Base-by-base conservation (phyloP, 1,140 invertebrate species). In the Drosophila eugracilis region DNA sequence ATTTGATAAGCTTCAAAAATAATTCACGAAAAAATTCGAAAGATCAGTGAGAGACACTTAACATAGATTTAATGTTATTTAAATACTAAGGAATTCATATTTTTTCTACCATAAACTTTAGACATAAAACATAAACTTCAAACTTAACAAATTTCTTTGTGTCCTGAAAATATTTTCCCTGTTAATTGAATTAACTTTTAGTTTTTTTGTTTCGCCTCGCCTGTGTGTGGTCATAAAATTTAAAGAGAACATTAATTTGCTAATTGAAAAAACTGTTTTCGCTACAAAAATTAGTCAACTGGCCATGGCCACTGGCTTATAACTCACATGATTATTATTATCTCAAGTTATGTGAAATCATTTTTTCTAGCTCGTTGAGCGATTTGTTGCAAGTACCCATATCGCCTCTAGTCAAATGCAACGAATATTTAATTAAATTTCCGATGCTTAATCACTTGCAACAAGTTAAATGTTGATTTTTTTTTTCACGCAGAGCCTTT, bases 401-500 rank as follows among this genome's bases (percentile, higher is more conserved):
- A n/a, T 21, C 4, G 6, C 52, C 41, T 28, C 24, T 49, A 50
- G 45, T 45, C 30, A 10, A 34, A 6, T 34, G 14, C 17, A 44
- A 71, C 52, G 49, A 54, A 22, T 72, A 37, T 72, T 71, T 72
- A 72, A 72, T 72, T 52, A 36, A 72, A 72, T 72, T 72, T 59
- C 37, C 47, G 15, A 19, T 21, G 34, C 55, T 73, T 62, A 75
- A 75, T 76, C 62, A 60, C 62, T 76, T 55, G 72, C 52, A 69
- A 69, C 72, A 75, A 60, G 72, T 76, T 69, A 69, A 69, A 59
- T 60, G 55, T 44, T 34, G 41, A 42, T 50, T 60, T 75, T 37
- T 45, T 37, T 50, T 60, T 75, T 37, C 39, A 21, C 47, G 17
- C 37, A 24, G 37, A 67, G 48, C 47, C 37, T 39, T 67, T 32